Base-by-base conservation (phyloP, 1,140 invertebrate species). In the Cotesia typhae region DNA sequence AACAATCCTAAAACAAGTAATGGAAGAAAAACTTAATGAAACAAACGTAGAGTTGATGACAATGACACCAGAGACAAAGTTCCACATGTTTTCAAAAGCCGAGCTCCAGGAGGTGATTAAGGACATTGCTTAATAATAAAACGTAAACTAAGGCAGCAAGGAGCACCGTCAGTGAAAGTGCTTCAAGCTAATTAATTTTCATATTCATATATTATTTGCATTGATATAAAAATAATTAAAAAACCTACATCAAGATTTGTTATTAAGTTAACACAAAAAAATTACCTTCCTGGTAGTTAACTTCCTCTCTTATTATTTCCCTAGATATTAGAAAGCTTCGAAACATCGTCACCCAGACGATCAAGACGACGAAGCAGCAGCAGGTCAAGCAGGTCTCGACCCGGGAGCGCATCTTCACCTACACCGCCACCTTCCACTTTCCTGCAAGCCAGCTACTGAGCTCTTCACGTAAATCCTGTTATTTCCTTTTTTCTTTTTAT, bases 1-100 rank as follows among this genome's bases (percentile, higher is more conserved):
- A 12, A 96, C 94, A 6, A 99, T 99, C 81, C 87, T 99, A 1
- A 99, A 99, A 83, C 98, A 99, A 89, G 98, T 99, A 0, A 99
- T 99, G 98, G 98, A 99, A 85, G 98, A 99, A 86, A 99, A 99
- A 87, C 85, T 99, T 0, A 99, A 95, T 76, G 95, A 96, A 37
- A 96, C 94, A 47, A 99, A 99, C 89, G 97, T 99, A 61, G 98
- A 99, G 89, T 94, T 99, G 47, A 96, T 97, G 80, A 96, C 94
- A 14, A 95, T 99, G 87, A 98, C 95, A 2, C 92, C 93, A 1
- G 90, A 92, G 7, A 89, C 91, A 76, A 87, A 94, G 75, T 99
- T 97, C 88, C 93, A 96, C 75, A 96, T 98, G 94, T 96, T 94
- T 79, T 88, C 91, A 12, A 95, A 96, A 85, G 92, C 95, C 77